These are phyloP conservation scores for Apomyelois bistriatella DNA, from an alignment of 2,888 invertebrate species.

Conservation along the genomic window DNA sequence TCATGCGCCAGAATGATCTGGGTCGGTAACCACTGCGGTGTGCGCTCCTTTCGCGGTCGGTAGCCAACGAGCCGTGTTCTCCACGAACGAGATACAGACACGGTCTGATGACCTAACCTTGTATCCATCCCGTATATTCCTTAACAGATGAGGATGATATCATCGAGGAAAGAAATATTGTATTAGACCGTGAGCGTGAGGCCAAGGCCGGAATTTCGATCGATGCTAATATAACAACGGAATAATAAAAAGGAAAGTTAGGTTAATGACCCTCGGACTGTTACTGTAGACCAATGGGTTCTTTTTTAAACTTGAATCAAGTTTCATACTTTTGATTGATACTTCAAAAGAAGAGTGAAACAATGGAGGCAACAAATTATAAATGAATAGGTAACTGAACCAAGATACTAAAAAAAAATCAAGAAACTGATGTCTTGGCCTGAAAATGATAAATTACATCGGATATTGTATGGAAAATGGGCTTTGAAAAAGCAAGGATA, in stretches of 20 bases:
- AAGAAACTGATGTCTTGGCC: no score
- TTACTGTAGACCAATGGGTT: constrained; percentile 54
- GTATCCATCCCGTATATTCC: constrained; percentile 64
- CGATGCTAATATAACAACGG: constrained; percentile 43
- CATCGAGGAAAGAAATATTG: constrained; percentile 49
- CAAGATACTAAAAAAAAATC: no score
- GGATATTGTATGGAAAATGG: no score
- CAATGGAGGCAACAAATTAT: constrained; percentile 2
- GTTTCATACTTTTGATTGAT: constrained; percentile 41
- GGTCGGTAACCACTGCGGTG: constrained; percentile 52
- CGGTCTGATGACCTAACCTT: constrained; percentile 73
- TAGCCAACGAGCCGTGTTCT: constrained; percentile 64
- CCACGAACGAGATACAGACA: constrained; percentile 47
- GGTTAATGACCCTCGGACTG: constrained; percentile 61
- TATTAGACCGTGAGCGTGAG: constrained; percentile 38
- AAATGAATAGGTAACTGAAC: no score
- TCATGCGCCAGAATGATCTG: constrained; percentile 48
- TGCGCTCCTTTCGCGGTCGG: constrained; percentile 60
- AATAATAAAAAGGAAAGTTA: constrained; percentile 70
- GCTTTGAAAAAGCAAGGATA: no score
- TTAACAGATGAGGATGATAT: constrained; percentile 60
- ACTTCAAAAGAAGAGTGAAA: constrained; percentile 25
- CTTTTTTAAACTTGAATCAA: constrained; percentile 55
- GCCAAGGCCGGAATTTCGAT: constrained; percentile 62
- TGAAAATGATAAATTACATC: no score